Conservation (phyloP, 2,113 vertebrate genomes). For the Taxidea taxus region DNA sequence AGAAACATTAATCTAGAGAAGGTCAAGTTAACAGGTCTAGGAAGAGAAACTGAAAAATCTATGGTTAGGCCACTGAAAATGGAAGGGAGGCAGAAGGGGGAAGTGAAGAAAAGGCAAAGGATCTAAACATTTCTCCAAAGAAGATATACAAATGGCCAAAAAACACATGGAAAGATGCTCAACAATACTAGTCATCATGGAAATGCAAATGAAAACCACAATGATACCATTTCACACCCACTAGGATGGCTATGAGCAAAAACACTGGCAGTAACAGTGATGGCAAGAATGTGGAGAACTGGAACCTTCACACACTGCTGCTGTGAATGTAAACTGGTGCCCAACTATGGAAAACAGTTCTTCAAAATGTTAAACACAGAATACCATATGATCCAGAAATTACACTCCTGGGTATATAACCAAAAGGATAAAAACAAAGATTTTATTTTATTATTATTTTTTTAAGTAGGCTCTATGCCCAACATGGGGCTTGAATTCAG, state of each 20-base stretch:
- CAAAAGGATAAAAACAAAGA: neutral
- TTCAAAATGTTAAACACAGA: neutral
- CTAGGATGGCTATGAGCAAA: neutral
- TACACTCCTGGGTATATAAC: neutral
- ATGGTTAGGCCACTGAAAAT: neutral
- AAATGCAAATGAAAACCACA: neutral
- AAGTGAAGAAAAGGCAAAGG: neutral
- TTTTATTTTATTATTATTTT: neutral
- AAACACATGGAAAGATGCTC: neutral
- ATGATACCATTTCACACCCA: neutral
- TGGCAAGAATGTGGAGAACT: neutral
- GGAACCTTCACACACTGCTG: neutral
- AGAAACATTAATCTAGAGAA: neutral
- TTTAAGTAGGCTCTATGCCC: neutral
- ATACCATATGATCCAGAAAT: neutral
- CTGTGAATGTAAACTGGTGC: neutral
- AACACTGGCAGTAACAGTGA: neutral
- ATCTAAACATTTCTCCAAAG: neutral
- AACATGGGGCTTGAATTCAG: neutral
- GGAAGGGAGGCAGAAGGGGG: neutral
- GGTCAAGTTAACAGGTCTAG: neutral
- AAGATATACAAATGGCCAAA: neutral
- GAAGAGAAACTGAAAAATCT: neutral
- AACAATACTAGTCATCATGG: neutral
- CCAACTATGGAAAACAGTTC: neutral